Evolutionary conservation across 1,140 invertebrate genomes (phyloP).

Genomic region (Armadillidium nasatum): DNA sequence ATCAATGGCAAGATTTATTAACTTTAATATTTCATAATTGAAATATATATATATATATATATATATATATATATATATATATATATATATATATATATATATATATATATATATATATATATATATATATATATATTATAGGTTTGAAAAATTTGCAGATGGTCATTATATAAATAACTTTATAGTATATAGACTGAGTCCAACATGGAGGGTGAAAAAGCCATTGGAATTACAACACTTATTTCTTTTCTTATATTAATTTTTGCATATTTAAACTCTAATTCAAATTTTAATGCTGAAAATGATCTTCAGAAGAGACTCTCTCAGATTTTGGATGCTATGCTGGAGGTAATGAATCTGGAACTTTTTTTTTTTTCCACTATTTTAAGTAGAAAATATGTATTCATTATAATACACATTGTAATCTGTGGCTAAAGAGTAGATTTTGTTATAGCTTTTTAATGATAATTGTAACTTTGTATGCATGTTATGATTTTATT

Average conservation of each 20-base stretch:
- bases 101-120: too few relatives aligned
- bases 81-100: too few relatives aligned
- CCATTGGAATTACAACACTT: background rate
- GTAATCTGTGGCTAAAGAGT: background rate
- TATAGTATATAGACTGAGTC: too few relatives aligned
- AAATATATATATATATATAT: too few relatives aligned
- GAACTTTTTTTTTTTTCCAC: background rate
- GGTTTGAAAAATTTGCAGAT: too few relatives aligned
- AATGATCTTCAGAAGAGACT: constrained; percentile 11
- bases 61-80: too few relatives aligned
- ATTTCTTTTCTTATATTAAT: background rate
- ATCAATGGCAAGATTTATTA: too few relatives aligned
- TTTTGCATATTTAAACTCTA: background rate
- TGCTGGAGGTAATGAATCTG: constrained; percentile 9
- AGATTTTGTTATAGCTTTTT: background rate
- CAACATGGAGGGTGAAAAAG: background rate
- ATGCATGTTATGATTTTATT: too few relatives aligned
- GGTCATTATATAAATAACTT: too few relatives aligned
- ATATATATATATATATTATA: too few relatives aligned
- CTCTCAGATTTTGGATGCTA: constrained; percentile 13
- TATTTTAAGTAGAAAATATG: background rate
- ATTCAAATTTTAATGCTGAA: background rate
- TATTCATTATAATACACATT: background rate
- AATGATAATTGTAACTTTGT: background rate
- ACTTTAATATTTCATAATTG: too few relatives aligned